Conservation (phyloP, 2,113 vertebrate genomes). For the Burhinus bistriatus region DNA sequence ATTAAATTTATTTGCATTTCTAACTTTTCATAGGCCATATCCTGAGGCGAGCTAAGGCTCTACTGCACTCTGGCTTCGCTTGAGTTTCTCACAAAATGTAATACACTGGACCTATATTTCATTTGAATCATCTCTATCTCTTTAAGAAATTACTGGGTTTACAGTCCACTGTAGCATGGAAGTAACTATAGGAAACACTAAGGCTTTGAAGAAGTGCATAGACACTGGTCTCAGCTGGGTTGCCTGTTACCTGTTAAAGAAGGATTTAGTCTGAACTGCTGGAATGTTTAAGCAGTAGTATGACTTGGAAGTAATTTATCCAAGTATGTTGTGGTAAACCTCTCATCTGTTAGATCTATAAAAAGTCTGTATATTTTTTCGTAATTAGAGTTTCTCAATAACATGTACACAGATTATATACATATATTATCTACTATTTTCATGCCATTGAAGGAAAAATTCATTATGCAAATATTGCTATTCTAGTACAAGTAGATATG, state of each 20-base stretch:
- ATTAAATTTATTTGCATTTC: background rate
- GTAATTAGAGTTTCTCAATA: background rate
- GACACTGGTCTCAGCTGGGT: background rate
- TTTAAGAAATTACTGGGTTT: background rate
- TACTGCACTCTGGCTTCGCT: background rate
- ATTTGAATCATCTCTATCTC: background rate
- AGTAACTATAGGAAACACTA: background rate
- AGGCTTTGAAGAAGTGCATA: conserved; percentile 4
- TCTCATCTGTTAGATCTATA: background rate
- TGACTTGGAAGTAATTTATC: background rate
- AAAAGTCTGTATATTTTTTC: background rate
- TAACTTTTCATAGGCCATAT: background rate
- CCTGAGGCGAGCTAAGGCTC: background rate
- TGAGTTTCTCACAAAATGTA: background rate
- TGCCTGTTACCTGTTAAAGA: background rate
- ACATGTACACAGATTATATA: background rate
- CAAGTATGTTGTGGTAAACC: background rate
- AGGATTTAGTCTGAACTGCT: background rate
- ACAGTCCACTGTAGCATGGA: background rate
- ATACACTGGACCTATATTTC: background rate
- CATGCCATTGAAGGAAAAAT: background rate
- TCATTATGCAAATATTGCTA: background rate
- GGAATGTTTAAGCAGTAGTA: background rate
- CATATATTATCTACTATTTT: background rate
- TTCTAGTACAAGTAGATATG: background rate